phyloP scores from a whole-genome alignment of 2,113 vertebrate genomes.

The Geococcyx californianus region DNA sequence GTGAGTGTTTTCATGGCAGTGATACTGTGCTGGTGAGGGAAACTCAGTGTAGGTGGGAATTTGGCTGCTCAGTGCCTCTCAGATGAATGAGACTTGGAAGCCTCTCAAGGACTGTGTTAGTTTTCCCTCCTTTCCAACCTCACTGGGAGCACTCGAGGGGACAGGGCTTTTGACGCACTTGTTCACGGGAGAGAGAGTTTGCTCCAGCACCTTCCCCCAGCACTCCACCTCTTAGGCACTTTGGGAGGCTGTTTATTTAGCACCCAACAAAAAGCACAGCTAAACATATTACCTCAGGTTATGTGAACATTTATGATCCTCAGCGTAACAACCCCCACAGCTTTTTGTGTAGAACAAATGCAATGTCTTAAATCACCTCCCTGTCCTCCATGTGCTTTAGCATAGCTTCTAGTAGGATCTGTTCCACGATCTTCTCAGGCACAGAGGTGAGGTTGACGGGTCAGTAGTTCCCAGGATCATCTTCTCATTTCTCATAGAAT shows the following conservation, averaged over 20 bases:
- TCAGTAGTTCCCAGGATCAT: no score
- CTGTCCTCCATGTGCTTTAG: no score
- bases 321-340: no score
- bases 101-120: neutral
- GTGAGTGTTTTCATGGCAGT: neutral
- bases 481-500: no score
- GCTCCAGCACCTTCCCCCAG: neutral
- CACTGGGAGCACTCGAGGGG: neutral
- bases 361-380: no score
- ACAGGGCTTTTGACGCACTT: neutral
- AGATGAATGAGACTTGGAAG: slow-evolving; percentile 13
- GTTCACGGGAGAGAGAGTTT: neutral
- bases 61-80: neutral
- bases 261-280: neutral
- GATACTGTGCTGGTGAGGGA: neutral
- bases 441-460: no score
- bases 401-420: no score
- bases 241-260: neutral
- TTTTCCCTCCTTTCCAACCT: neutral
- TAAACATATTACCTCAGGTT: neutral
- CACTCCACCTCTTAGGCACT: neutral
- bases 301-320: no score
- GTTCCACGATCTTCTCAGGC: no score
- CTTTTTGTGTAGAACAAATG: no score
- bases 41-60: slow-evolving; percentile 16